These are phyloP conservation scores for Cassiopea andromeda DNA, from an alignment of 30 jellyfish, hydroid and myxozoan species.

Conservation along the genomic window DNA sequence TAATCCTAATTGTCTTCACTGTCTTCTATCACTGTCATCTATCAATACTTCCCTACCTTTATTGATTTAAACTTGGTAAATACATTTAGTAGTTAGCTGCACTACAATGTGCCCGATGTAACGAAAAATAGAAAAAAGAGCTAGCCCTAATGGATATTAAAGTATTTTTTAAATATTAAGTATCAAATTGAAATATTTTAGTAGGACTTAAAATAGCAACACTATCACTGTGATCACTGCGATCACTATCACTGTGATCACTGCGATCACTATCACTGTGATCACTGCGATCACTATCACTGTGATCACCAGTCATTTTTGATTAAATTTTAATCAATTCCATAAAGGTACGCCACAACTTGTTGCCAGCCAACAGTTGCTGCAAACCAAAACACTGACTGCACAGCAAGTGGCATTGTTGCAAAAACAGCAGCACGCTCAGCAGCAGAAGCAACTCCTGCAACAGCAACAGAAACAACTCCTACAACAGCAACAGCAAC, in stretches of 20 bases:
- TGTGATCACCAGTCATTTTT: neutral
- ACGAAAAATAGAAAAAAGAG: too few species aligned
- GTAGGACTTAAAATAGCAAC: neutral
- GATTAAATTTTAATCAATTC: neutral
- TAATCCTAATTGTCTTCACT: too few species aligned
- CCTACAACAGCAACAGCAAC: constrained; percentile 66
- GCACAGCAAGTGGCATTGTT: constrained; percentile 93
- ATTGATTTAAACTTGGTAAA: too few species aligned
- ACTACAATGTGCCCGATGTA: too few species aligned
- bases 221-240: neutral
- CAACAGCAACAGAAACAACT: constrained; percentile 92
- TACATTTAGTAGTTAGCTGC: too few species aligned
- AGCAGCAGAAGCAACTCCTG: constrained; percentile 75
- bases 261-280: neutral
- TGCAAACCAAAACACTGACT: constrained; percentile 91
- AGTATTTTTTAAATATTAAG: too few species aligned
- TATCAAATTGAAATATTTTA: too few species aligned
- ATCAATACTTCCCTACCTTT: too few species aligned
- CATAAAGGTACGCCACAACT: constrained; percentile 59
- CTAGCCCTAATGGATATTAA: too few species aligned
- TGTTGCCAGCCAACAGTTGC: constrained; percentile 89
- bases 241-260: neutral
- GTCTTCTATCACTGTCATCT: too few species aligned
- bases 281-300: neutral
- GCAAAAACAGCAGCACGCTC: constrained; percentile 88